Conservation (phyloP, 2,113 vertebrate genomes). For the Syrmaticus mikado region DNA sequence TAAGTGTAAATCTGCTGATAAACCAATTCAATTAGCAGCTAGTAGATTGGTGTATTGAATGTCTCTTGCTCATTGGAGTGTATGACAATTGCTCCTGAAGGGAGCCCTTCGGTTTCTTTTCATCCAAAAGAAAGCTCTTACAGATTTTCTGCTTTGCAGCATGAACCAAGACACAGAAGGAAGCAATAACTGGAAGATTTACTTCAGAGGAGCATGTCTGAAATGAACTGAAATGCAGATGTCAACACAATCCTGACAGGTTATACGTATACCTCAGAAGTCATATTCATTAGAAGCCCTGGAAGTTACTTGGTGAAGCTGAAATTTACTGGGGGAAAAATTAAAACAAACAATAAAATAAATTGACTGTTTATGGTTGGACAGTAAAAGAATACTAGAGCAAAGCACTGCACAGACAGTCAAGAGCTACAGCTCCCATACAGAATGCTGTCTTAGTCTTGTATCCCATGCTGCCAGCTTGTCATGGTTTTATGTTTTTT, state of each 20-base stretch:
- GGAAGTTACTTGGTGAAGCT: neutral
- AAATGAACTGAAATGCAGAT: neutral
- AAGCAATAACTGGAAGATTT: neutral
- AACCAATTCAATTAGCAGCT: neutral
- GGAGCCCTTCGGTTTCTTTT: neutral
- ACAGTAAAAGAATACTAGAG: neutral
- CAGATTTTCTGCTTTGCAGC: neutral
- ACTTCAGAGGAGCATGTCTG: neutral
- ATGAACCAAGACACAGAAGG: neutral
- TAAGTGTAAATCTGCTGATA: neutral
- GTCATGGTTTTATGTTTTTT: no score
- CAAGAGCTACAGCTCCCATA: neutral
- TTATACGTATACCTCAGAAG: neutral
- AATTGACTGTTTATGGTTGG: neutral
- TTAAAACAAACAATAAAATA: accelerated
- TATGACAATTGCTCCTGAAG: neutral
- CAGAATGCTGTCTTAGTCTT: neutral
- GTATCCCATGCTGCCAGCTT: neutral
- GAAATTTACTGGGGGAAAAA: neutral
- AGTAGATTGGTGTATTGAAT: neutral
- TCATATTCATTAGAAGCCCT: neutral
- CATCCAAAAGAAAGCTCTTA: neutral
- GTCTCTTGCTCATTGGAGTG: neutral
- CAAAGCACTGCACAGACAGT: neutral
- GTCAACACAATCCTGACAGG: neutral